These are phyloP conservation scores for Rachycentron canadum DNA, from an alignment of 2,797 vertebrate genomes.

Conservation along the genomic window DNA sequence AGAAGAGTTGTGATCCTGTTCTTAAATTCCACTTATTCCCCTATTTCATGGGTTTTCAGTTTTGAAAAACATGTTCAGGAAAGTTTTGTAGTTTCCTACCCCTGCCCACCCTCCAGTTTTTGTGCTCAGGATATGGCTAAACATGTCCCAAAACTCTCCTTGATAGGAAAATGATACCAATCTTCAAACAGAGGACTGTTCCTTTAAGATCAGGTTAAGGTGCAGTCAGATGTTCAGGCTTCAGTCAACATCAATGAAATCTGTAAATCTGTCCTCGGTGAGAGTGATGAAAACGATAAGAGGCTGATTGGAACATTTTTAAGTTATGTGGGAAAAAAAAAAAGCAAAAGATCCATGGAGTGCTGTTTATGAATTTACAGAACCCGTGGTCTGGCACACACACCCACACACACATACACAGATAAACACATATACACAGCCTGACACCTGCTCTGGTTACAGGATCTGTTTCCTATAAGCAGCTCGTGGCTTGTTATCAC, in stretches of 20 bases:
- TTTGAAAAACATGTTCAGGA: not conserved
- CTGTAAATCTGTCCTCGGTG: conserved; percentile 32
- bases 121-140: not conserved
- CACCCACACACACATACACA: not conserved
- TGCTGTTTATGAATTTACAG: not conserved
- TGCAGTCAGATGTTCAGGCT: conserved; percentile 14
- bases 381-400: not conserved
- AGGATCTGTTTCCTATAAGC: conserved; percentile 73
- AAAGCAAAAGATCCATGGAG: conserved; percentile 18
- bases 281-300: conserved; percentile 17
- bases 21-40: not conserved
- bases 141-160: not conserved
- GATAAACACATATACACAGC: conserved; percentile 19
- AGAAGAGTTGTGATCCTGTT: not conserved
- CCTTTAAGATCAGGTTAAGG: not conserved
- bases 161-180: not conserved
- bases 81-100: not conserved
- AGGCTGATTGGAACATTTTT: conserved; percentile 29
- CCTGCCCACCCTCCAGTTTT: not conserved
- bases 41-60: not conserved
- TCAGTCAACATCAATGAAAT: conserved; percentile 34
- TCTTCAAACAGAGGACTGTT: conserved; percentile 17
- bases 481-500: conserved; percentile 69
- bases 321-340: conserved; percentile 3
- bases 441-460: conserved; percentile 56